Conservation (phyloP, 2,113 vertebrate genomes). For the Sorex fumeus region DNA sequence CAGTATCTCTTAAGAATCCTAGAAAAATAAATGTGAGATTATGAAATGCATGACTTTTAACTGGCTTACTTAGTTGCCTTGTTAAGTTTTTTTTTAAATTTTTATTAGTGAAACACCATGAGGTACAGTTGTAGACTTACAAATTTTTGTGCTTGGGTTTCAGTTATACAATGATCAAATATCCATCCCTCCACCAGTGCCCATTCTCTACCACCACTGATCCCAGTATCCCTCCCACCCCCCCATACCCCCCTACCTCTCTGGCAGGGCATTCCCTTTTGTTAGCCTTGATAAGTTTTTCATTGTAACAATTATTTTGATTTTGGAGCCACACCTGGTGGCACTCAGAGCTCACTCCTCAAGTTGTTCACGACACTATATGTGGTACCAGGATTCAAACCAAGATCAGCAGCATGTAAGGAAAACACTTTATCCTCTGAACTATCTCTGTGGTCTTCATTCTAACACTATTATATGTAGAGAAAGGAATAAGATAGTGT, state of each 20-base stretch:
- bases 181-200: no score
- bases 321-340: neutral
- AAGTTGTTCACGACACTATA: neutral
- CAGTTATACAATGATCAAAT: no score
- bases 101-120: no score
- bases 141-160: no score
- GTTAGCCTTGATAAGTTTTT: conserved; percentile 46
- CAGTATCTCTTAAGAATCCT: neutral
- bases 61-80: conserved; percentile 19
- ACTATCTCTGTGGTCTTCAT: neutral
- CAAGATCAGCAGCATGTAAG: neutral
- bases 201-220: no score
- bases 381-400: no score
- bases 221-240: no score
- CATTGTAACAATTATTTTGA: neutral
- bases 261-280: no score
- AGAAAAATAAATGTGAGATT: conserved; percentile 39
- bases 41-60: conserved; percentile 4
- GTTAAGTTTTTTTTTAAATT: conserved; percentile 53
- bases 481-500: neutral
- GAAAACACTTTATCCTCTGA: neutral
- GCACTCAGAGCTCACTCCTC: no score
- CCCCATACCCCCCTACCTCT: no score
- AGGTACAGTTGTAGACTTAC: no score
- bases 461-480: no score